Evolutionary conservation across 2,888 invertebrate species (phyloP).

Genomic region (Eucriotettix oculatus): DNA sequence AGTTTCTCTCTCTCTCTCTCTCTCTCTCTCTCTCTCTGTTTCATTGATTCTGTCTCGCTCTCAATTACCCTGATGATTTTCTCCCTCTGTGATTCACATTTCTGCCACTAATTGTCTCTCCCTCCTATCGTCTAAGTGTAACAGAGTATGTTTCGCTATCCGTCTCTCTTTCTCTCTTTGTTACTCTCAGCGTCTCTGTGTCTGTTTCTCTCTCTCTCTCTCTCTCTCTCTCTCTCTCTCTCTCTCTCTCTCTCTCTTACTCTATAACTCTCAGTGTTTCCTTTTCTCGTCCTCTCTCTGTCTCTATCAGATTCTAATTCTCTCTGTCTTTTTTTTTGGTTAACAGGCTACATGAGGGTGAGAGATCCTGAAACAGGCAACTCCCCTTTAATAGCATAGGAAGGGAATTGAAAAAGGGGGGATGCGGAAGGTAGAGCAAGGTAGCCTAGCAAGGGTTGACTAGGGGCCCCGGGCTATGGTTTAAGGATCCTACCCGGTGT

Average conservation of each 20-base stretch:
- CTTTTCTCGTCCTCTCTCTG: neutral
- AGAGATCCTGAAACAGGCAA: too few relatives aligned
- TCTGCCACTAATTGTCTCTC: neutral
- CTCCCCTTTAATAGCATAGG: too few relatives aligned
- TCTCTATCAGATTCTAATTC: neutral
- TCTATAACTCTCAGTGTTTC: neutral
- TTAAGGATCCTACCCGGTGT: too few relatives aligned
- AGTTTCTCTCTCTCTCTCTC: too few relatives aligned
- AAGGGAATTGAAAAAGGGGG: too few relatives aligned
- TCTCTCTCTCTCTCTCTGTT: too few relatives aligned
- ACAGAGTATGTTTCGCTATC: neutral
- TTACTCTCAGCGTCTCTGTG: neutral
- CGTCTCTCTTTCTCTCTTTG: neutral
- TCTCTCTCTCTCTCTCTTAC: neutral
- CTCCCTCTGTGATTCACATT: rapidly evolving
- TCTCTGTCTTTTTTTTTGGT: too few relatives aligned
- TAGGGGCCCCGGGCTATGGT: too few relatives aligned
- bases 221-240: neutral
- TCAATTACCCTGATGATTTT: neutral
- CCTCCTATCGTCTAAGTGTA: neutral
- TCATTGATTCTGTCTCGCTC: neutral
- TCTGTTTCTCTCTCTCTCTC: neutral
- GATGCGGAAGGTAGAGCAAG: too few relatives aligned
- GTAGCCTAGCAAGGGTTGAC: too few relatives aligned
- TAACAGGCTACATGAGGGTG: too few relatives aligned